phyloP scores from a whole-genome alignment of 1,140 invertebrate genomes.

The Drosophila repleta region DNA sequence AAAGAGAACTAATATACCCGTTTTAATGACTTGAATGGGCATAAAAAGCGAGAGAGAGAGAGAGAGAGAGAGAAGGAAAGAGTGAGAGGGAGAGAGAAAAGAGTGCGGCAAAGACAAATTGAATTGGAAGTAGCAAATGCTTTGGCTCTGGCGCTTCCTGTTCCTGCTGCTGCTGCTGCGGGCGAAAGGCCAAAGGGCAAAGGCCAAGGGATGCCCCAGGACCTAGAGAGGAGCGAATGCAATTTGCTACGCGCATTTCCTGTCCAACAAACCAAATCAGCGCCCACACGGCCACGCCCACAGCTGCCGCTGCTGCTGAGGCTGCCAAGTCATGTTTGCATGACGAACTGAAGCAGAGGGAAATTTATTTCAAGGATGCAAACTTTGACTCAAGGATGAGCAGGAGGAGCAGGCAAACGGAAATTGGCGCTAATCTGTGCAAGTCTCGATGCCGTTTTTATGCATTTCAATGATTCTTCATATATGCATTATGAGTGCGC shows the following conservation, averaged over 20 bases:
- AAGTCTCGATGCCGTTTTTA: conserved; percentile 15
- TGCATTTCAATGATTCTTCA: conserved; percentile 12
- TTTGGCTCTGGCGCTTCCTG: no score
- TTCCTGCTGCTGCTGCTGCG: conserved; percentile 9
- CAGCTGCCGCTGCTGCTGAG: background rate
- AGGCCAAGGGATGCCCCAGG: conserved; percentile 10
- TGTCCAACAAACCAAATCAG: conserved; percentile 25
- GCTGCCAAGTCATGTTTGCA: conserved; percentile 78
- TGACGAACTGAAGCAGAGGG: conserved; percentile 52
- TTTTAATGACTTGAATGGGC: background rate
- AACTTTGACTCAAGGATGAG: conserved; percentile 25
- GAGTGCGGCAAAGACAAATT: conserved; percentile 5
- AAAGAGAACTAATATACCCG: background rate
- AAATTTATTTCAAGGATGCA: conserved; percentile 62
- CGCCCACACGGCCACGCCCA: background rate
- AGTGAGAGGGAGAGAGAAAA: background rate
- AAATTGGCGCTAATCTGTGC: conserved; percentile 63
- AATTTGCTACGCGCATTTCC: conserved; percentile 61
- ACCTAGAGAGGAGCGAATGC: conserved; percentile 67
- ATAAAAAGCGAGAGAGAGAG: background rate
- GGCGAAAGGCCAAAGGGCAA: conserved; percentile 18
- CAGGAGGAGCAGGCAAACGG: conserved; percentile 8
- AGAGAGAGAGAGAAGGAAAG: background rate
- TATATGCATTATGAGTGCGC: background rate
- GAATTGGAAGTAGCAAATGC: conserved; percentile 39